phyloP scores from a whole-genome alignment of 2,888 invertebrate species.

The Netelia virgata region DNA sequence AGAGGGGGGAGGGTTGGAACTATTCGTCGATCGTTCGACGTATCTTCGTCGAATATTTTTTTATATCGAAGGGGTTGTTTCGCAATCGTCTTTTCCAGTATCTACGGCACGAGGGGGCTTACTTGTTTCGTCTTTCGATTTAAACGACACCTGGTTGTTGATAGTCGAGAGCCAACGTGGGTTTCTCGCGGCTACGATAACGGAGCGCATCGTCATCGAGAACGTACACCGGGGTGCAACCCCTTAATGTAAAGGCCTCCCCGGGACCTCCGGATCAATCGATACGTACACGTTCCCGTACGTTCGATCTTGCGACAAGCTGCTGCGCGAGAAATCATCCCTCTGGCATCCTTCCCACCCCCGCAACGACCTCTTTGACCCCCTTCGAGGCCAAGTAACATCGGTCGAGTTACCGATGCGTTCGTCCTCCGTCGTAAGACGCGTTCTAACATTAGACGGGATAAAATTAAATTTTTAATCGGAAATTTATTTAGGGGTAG shows the following conservation, averaged over 20 bases:
- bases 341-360: neutral
- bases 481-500: too few relatives aligned
- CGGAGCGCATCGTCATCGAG: slow-evolving; percentile 46
- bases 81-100: neutral
- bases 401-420: slow-evolving; percentile 1
- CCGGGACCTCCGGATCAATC: neutral
- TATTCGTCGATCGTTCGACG: neutral
- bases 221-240: slow-evolving; percentile 19
- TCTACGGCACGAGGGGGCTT: neutral
- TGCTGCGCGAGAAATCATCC: slow-evolving; percentile 20
- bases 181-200: slow-evolving; percentile 20
- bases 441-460: neutral
- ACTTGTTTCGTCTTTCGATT: slow-evolving; percentile 16
- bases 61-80: neutral
- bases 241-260: slow-evolving; percentile 8
- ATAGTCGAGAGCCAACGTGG: slow-evolving; percentile 1
- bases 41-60: neutral
- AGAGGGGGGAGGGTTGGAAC: neutral
- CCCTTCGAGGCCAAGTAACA: neutral
- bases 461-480: neutral
- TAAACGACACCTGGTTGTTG: slow-evolving; percentile 14
- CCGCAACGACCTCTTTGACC: slow-evolving; percentile 25
- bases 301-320: slow-evolving; percentile 31
- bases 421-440: neutral
- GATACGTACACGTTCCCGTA: slow-evolving; percentile 21